A percentile compares a stretch with the other conserved stretches of the same genome.
phyloP scores from a whole-genome alignment of 2,113 vertebrate species.

The Pitta sordida region DNA sequence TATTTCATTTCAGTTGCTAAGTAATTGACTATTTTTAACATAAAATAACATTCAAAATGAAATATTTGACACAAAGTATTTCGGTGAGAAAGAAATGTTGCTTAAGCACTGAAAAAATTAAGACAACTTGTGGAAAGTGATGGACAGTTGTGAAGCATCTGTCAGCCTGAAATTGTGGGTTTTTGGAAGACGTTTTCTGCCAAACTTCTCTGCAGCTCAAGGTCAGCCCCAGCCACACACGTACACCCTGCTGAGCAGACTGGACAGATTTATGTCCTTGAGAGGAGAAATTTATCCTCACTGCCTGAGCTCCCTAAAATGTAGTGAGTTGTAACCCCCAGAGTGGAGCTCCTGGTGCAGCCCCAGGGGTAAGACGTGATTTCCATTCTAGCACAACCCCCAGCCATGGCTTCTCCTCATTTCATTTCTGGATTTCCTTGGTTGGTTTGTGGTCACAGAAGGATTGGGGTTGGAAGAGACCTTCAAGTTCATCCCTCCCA shows the following conservation, averaged over 20 bases:
- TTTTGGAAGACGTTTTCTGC: neutral
- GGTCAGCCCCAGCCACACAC: neutral
- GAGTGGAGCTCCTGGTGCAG: neutral
- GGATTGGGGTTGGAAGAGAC: neutral
- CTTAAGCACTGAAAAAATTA: neutral
- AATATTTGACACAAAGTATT: neutral
- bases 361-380: neutral
- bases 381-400: neutral
- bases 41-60: neutral
- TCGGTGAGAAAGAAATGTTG: neutral
- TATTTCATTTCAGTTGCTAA: neutral
- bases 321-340: neutral
- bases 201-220: neutral
- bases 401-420: neutral
- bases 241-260: neutral
- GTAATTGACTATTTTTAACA: neutral
- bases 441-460: neutral
- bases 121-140: neutral
- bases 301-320: neutral
- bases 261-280: neutral
- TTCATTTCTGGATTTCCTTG: neutral
- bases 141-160: neutral
- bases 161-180: neutral
- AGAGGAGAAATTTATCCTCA: neutral
- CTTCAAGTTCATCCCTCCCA: fast-evolving